A percentile compares a stretch with the other conserved stretches of the same genome.
phyloP scores from a whole-genome alignment of 1,140 invertebrate species.

The Hormaphis cornu region DNA sequence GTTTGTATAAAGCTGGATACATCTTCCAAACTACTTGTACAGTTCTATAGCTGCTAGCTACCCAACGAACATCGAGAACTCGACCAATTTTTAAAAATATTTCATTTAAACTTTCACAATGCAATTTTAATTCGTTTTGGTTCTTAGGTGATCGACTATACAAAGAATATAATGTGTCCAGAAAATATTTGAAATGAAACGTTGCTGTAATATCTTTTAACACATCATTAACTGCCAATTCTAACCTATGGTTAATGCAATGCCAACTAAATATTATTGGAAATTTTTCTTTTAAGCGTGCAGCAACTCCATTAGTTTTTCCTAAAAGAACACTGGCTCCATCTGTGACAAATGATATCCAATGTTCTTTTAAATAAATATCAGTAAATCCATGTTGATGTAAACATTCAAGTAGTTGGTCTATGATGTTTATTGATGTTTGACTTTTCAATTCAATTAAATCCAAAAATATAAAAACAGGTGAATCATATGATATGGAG shows the following conservation, averaged over 20 bases:
- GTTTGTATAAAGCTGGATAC: neutral
- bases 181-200: neutral
- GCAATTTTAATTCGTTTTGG: neutral
- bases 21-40: neutral
- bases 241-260: neutral
- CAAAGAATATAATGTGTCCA: neutral
- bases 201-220: neutral
- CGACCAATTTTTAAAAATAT: neutral
- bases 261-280: neutral
- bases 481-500: neutral
- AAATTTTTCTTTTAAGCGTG: conserved; percentile 1
- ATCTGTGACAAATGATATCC: neutral
- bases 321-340: neutral
- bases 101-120: neutral
- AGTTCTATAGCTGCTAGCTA: neutral
- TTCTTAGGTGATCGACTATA: neutral
- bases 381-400: neutral
- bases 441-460: neutral
- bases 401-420: neutral
- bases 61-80: neutral
- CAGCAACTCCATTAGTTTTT: neutral
- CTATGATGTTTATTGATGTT: neutral
- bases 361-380: neutral
- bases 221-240: neutral
- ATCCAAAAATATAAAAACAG: conserved; percentile 11